These are phyloP conservation scores for Corynorhinus townsendii DNA, from an alignment of 2,113 vertebrate species.

Conservation along the genomic window DNA sequence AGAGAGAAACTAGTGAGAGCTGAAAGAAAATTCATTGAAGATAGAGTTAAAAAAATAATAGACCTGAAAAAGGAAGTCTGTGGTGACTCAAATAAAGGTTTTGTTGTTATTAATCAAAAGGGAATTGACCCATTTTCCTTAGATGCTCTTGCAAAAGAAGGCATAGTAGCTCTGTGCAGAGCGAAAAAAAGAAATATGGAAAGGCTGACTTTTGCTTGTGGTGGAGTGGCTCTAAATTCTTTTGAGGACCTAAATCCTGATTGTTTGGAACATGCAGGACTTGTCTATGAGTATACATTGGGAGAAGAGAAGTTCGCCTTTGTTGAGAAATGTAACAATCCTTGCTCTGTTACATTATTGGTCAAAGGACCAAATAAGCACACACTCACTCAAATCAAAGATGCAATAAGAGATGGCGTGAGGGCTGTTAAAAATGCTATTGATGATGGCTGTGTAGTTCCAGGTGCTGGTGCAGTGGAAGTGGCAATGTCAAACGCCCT, in stretches of 20 bases:
- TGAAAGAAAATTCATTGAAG: constrained; percentile 97
- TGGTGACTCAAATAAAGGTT: constrained; percentile 89
- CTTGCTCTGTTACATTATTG: constrained; percentile 94
- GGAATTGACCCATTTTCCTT: constrained; percentile 96
- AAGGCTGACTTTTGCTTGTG: constrained; percentile 94
- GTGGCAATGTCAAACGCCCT: constrained; percentile 92
- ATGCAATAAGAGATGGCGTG: constrained; percentile 93
- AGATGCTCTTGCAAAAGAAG: constrained; percentile 94
- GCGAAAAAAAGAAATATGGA: constrained; percentile 99
- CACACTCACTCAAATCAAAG: constrained; percentile 96
- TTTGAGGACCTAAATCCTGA: constrained; percentile 92
- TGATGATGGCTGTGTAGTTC: constrained; percentile 93
- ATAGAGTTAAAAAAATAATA: constrained; percentile 94
- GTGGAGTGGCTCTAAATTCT: constrained; percentile 94
- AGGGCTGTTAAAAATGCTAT: constrained; percentile 97
- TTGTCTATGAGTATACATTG: constrained; percentile 95
- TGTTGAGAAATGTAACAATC: constrained; percentile 94
- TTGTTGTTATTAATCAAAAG: constrained; percentile 98
- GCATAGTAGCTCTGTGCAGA: constrained; percentile 94
- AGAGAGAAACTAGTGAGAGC: constrained; percentile 95
- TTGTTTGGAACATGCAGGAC: constrained; percentile 91
- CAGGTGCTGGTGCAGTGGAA: constrained; percentile 92
- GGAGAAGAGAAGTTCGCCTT: constrained; percentile 98
- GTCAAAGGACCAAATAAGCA: constrained; percentile 97
- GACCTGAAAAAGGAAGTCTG: constrained; percentile 91